Evolutionary conservation across 2,888 invertebrate genomes (phyloP).

Genomic region (Apodemia duryi): DNA sequence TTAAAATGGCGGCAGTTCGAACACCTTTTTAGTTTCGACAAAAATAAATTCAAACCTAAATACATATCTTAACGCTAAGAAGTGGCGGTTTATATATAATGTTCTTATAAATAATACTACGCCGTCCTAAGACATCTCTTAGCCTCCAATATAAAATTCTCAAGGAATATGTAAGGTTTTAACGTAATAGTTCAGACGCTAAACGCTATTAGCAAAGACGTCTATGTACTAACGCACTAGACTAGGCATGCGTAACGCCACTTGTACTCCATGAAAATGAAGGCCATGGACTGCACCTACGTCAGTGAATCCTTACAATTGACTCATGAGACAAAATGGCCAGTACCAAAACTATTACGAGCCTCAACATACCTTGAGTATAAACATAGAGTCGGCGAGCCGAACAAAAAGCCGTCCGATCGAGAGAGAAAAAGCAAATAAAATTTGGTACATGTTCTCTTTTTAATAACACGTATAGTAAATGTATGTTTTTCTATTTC

Average conservation of each 20-base stretch:
- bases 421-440: too few relatives aligned
- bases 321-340: not conserved
- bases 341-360: not conserved
- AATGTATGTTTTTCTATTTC: too few relatives aligned
- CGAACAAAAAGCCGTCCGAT: too few relatives aligned
- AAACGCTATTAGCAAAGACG: too few relatives aligned
- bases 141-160: not conserved
- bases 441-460: too few relatives aligned
- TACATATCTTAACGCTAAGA: not conserved
- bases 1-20: too few relatives aligned
- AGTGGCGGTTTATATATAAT: not conserved
- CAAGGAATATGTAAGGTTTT: not conserved
- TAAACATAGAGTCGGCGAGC: too few relatives aligned
- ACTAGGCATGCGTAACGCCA: not conserved
- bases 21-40: too few relatives aligned
- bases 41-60: not conserved
- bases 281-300: too few relatives aligned
- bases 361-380: not conserved
- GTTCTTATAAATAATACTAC: not conserved
- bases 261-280: not conserved
- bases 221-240: too few relatives aligned
- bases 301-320: not conserved
- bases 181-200: not conserved
- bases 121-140: not conserved
- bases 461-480: too few relatives aligned